Base-by-base conservation (phyloP, 1,140 invertebrate genomes). In the Brachionus koreanus region DNA sequence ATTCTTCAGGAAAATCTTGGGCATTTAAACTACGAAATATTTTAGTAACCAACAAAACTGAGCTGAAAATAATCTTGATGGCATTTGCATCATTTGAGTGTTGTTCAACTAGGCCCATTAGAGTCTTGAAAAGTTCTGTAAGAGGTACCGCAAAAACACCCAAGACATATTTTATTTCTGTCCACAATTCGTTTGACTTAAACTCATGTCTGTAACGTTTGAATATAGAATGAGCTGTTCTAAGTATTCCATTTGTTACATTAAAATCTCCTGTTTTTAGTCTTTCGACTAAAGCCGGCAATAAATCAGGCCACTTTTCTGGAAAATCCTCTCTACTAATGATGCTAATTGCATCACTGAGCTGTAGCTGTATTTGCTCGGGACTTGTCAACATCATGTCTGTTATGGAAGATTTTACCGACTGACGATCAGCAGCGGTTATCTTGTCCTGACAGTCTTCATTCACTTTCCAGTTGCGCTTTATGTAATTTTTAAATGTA, bases 1-100 rank as follows among this genome's bases (percentile, higher is more conserved):
- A 98, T 90, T 95, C 97, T 89, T 98, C 96, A 0, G 97, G 96
- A 83, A 99, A 89, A 90, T 99, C 97, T 91, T 97, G 95, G 84
- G 92, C 95, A 89, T 98, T 98, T 4, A 99, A 90, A 3, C 95
- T 97, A 87, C 96, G 95, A 89, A 98, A 98, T 25, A 98, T 94
- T 90, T 98, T 97, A 84, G 93, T 93, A n/a, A 97, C 93, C 2
- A 97, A 90, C 23, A 94, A 91, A 61, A 98, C 89, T 0, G 95
- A 96, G 83, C 92, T 93, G 85, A 96, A 97, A 84, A 98, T 94
- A 10, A 96, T 91, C 87, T 92, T 93, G 7, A 98, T 88, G 1
- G 93, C 94, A 85, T 92, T 91, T 0, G 91, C 89, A 89, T 97
- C 95, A 85, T 91, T 91, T 49, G 91, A 91, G 85, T 91, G 91